Evolutionary conservation across 2,113 vertebrate species (phyloP), one percentile per base, ranked within the genome.

Genomic region (Rhipidura dahli): DNA sequence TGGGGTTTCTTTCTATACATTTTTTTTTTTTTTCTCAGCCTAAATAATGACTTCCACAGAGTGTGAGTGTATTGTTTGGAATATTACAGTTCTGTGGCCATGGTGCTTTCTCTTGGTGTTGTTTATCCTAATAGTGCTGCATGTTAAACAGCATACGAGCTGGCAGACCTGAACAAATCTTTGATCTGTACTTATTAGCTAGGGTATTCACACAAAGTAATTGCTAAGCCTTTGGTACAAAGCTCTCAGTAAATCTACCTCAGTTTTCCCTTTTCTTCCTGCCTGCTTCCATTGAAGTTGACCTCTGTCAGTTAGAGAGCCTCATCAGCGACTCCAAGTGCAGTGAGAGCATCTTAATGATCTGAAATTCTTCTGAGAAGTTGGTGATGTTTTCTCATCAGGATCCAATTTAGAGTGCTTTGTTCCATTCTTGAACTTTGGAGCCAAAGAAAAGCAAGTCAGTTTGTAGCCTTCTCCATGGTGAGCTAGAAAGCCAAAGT

Each of bases 371-470:
- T 98, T 98, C 96, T 97, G 98, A 98, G 97, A 98, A 98, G 97
- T 98, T 98, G 97, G 97, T 98, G 98, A 97, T 98, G 98, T 99
- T 99, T 99, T 98, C 98, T 98, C 98, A 99, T 99, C 98, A 99
- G 98, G 98, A 98, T 98, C 98, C 98, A 99, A 98, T 99, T 99
- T 98, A 99, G 98, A 98, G 98, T 96, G 98, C 98, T 99, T 98
- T 99, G 98, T 98, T 99, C 98, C 98, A 97, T 98, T 98, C 98
- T 98, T 98, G 98, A 98, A 98, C 98, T 98, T 98, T 97, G 96
- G 97, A 98, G 96, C 96, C 97, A 97, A 97, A 98, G 97, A 97
- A 98, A 97, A 98, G 96, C 97, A 97, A 98, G 97, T 97, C 97
- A 97, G 97, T 98, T 97, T 98, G 93, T 96, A 95, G 96, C 96